phyloP scores from a whole-genome alignment of 2,797 vertebrate genomes.

The Macropodus opercularis region DNA sequence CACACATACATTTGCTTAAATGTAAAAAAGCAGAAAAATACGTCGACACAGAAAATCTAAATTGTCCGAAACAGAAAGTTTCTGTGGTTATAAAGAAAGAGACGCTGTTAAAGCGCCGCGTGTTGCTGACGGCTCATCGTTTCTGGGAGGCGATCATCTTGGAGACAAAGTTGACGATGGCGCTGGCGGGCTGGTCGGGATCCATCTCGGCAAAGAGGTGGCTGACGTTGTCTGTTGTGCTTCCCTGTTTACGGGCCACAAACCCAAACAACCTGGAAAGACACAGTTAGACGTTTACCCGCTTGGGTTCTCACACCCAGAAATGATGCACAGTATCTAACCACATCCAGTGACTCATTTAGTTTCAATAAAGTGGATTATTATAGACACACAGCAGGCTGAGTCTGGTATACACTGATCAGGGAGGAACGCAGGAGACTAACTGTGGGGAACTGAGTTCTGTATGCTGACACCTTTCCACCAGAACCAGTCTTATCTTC shows the following conservation, averaged over 20 bases:
- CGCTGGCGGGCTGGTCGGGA: slow-evolving; percentile 91
- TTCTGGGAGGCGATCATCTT: slow-evolving; percentile 94
- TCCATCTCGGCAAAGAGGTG: slow-evolving; percentile 98
- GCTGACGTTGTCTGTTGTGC: slow-evolving; percentile 97
- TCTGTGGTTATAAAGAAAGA: slow-evolving; percentile 46
- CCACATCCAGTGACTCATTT: too few relatives aligned
- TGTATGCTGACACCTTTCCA: too few relatives aligned
- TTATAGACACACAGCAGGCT: too few relatives aligned
- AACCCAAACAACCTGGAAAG: slow-evolving; percentile 92
- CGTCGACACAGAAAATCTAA: slow-evolving; percentile 52
- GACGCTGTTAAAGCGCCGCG: slow-evolving; percentile 30
- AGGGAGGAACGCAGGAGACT: too few relatives aligned
- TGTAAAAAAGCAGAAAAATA: slow-evolving; percentile 67
- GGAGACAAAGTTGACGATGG: slow-evolving; percentile 97
- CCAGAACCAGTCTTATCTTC: too few relatives aligned
- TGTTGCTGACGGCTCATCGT: slow-evolving; percentile 82
- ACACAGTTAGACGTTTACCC: not conserved
- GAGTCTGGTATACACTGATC: too few relatives aligned
- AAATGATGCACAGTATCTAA: too few relatives aligned
- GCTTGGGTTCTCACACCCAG: not conserved
- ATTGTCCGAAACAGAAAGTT: slow-evolving; percentile 44
- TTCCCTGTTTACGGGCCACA: slow-evolving; percentile 97
- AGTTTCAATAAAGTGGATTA: too few relatives aligned
- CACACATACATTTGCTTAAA: slow-evolving; percentile 15
- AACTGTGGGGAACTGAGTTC: too few relatives aligned